phyloP scores from a whole-genome alignment of 2,113 vertebrate species.

The Arvicanthis niloticus region DNA sequence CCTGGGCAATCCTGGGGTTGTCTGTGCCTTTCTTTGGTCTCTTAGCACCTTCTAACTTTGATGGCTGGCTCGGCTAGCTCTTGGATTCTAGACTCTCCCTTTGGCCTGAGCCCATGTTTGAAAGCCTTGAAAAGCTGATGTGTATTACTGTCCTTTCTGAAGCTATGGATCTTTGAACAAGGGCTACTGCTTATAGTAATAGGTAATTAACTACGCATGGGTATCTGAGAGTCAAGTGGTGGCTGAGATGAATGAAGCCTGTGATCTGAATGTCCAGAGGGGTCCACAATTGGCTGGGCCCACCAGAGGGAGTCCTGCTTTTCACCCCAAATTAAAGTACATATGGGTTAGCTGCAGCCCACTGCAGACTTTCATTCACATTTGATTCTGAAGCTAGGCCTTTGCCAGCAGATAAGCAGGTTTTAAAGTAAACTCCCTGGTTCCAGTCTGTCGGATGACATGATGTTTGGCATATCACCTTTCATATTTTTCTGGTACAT shows the following conservation, averaged over 20 bases:
- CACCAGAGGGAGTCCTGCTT: neutral
- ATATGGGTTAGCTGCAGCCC: neutral
- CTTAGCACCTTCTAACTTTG: neutral
- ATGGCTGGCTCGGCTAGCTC: conserved; percentile 1
- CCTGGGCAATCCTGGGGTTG: neutral
- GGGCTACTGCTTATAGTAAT: neutral
- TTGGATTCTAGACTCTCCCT: neutral
- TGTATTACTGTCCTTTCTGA: neutral
- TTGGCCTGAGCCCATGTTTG: neutral
- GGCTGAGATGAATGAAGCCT: neutral
- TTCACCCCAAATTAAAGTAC: neutral
- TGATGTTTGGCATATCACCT: neutral
- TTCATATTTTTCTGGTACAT: neutral
- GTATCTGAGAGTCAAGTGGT: neutral
- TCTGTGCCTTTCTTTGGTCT: neutral
- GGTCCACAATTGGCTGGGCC: neutral
- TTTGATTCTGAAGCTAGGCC: neutral
- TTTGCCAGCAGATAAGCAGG: neutral
- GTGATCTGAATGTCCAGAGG: neutral
- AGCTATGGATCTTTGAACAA: neutral
- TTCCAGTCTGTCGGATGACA: neutral
- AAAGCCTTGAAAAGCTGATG: neutral
- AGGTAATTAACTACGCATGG: neutral
- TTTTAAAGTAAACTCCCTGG: neutral
- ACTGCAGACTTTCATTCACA: neutral